phyloP scores from a whole-genome alignment of 2,888 invertebrate species.

The Graphium colonna region DNA sequence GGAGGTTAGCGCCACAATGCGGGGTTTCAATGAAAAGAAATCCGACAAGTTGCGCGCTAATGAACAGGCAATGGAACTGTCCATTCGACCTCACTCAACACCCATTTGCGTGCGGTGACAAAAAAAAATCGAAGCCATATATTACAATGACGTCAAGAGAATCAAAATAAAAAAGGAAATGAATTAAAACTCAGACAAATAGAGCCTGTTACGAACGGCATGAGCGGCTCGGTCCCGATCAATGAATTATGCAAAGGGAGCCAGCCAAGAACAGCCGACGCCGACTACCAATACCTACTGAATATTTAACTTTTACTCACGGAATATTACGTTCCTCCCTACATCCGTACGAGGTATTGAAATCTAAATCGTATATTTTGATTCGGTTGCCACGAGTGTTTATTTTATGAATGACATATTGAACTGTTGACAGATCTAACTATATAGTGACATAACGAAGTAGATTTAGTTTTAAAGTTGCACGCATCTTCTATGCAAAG shows the following conservation, averaged over 20 bases:
- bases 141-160: no score
- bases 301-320: slow-evolving; percentile 64
- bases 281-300: slow-evolving; percentile 40
- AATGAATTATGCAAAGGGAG: slow-evolving; percentile 68
- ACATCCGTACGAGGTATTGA: slow-evolving; percentile 39
- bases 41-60: slow-evolving; percentile 8
- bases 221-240: slow-evolving; percentile 47
- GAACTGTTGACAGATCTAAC: slow-evolving; percentile 26
- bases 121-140: neutral
- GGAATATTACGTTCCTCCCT: slow-evolving; percentile 47
- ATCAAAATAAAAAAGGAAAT: no score
- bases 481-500: no score
- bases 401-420: slow-evolving; percentile 20
- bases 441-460: no score
- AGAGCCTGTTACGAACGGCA: slow-evolving; percentile 38
- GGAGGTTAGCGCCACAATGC: neutral
- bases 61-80: neutral
- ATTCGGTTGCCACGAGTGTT: slow-evolving; percentile 7
- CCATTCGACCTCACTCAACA: neutral
- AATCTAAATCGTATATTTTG: slow-evolving; percentile 3
- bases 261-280: slow-evolving; percentile 30
- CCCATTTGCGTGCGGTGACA: neutral
- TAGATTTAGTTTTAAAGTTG: no score
- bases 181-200: slow-evolving; percentile 57
- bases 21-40: slow-evolving; percentile 11